These are phyloP conservation scores for Gila robusta DNA, from an alignment of 2,797 vertebrate species.

Conservation along the genomic window DNA sequence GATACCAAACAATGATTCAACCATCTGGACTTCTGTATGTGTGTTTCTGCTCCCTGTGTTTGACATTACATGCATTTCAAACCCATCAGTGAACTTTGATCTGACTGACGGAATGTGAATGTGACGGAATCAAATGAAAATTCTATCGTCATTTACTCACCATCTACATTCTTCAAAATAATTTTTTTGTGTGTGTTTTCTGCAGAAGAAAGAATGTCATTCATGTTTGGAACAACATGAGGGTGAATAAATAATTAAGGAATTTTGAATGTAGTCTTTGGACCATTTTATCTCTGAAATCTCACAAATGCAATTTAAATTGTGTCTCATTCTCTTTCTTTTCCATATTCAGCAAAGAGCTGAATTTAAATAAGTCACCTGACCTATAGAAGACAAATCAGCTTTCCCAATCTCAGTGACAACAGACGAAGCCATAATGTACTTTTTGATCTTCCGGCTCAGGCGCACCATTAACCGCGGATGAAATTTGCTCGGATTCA, in stretches of 20 bases:
- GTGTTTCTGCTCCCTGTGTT: background rate
- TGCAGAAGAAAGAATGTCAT: background rate
- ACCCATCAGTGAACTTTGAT: background rate
- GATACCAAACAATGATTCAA: conserved; percentile 11
- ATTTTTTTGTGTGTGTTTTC: background rate
- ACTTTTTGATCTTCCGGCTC: conserved; percentile 35
- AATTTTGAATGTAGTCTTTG: background rate
- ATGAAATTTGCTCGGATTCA: conserved; percentile 40
- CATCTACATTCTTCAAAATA: background rate
- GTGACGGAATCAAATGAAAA: background rate
- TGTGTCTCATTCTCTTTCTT: background rate
- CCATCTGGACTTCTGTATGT: background rate
- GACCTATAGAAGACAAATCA: conserved; percentile 8
- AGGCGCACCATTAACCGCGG: background rate
- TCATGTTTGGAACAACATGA: background rate
- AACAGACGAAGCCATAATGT: conserved; percentile 20
- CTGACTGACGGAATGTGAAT: background rate
- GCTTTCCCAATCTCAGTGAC: background rate
- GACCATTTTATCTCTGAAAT: background rate
- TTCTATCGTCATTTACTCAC: background rate
- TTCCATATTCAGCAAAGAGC: conserved; percentile 1
- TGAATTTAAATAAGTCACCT: conserved; percentile 34
- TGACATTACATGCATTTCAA: background rate
- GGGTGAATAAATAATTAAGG: background rate
- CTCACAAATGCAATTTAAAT: background rate